These are phyloP conservation scores for Catajapyx aquilonaris DNA, from an alignment of 1,140 invertebrate genomes.

Conservation along the genomic window DNA sequence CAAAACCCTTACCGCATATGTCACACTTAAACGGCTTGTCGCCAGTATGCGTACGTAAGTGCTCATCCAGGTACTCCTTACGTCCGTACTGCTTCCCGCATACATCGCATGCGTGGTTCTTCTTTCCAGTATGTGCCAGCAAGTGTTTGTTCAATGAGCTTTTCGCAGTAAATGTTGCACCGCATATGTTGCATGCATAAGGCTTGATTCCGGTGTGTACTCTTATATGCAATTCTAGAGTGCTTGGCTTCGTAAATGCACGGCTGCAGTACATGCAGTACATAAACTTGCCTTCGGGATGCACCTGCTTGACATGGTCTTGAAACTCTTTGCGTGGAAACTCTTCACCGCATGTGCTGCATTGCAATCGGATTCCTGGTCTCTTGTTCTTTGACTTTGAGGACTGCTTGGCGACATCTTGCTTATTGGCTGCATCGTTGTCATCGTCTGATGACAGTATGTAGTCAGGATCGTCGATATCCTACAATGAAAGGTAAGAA, in stretches of 20 bases:
- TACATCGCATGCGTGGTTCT: conserved; percentile 27
- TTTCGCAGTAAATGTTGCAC: conserved; percentile 37
- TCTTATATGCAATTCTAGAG: conserved; percentile 34
- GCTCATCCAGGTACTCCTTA: conserved; percentile 29
- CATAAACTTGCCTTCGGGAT: conserved; percentile 6
- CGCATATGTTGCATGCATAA: conserved; percentile 37
- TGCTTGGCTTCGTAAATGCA: conserved; percentile 20
- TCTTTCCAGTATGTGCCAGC: conserved; percentile 33
- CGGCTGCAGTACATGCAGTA: conserved; percentile 20
- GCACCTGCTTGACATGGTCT: conserved; percentile 3
- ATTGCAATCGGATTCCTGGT: too few species aligned
- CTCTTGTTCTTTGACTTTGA: too few species aligned
- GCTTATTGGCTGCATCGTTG: too few species aligned
- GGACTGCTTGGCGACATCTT: too few species aligned
- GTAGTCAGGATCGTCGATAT: too few species aligned
- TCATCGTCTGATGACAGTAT: too few species aligned
- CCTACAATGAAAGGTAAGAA: too few species aligned
- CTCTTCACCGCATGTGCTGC: conserved; percentile 2
- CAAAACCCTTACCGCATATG: conserved; percentile 18
- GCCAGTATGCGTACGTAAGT: conserved; percentile 38
- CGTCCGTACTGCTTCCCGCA: conserved; percentile 28
- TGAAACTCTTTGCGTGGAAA: conserved; percentile 4
- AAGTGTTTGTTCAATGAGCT: conserved; percentile 44
- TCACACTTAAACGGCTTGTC: conserved; percentile 46
- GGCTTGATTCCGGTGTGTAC: conserved; percentile 29